A percentile compares a stretch with the other conserved stretches of the same genome.
phyloP scores from a whole-genome alignment of 1,140 invertebrate genomes.

The Stegodyphus mimosarum region DNA sequence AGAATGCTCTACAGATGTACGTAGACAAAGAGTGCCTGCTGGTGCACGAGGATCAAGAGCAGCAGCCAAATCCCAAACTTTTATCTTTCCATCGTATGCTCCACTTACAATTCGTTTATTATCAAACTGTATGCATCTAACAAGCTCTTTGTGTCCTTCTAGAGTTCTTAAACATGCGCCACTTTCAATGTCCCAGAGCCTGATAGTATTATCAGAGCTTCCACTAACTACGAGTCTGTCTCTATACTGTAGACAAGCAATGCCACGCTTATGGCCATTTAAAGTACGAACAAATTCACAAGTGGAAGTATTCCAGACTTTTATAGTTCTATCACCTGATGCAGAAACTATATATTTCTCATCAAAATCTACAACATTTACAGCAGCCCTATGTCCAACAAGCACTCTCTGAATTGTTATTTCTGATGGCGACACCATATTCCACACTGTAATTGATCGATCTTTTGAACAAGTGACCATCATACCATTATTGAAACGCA shows the following conservation, averaged over 20 bases:
- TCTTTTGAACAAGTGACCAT: conserved; percentile 99
- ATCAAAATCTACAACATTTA: conserved; percentile 99
- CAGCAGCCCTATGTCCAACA: conserved; percentile 97
- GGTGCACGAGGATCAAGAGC: conserved; percentile 94
- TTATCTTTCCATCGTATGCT: conserved; percentile 99
- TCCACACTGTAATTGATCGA: conserved; percentile 99
- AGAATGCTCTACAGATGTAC: conserved; percentile 97
- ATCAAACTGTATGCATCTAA: conserved; percentile 97
- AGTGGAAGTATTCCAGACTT: conserved; percentile 97
- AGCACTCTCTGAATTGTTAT: conserved; percentile 94
- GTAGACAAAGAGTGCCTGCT: conserved; percentile 90
- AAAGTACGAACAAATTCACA: conserved; percentile 99
- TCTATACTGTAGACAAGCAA: conserved; percentile 98
- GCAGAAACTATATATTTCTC: conserved; percentile 99
- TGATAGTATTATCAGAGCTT: conserved; percentile 98
- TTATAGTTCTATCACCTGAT: conserved; percentile 99
- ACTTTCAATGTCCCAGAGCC: conserved; percentile 99
- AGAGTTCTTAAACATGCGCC: conserved; percentile 95
- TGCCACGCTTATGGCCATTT: conserved; percentile 98
- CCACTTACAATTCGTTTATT: conserved; percentile 98
- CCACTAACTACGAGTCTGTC: conserved; percentile 98
- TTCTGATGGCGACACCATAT: conserved; percentile 97
- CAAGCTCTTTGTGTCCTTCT: conserved; percentile 98
- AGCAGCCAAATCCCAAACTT: conserved; percentile 98
- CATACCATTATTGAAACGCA: conserved; percentile 98